phyloP scores from a whole-genome alignment of 2,797 vertebrate genomes.

The Glyptemys insculpta region DNA sequence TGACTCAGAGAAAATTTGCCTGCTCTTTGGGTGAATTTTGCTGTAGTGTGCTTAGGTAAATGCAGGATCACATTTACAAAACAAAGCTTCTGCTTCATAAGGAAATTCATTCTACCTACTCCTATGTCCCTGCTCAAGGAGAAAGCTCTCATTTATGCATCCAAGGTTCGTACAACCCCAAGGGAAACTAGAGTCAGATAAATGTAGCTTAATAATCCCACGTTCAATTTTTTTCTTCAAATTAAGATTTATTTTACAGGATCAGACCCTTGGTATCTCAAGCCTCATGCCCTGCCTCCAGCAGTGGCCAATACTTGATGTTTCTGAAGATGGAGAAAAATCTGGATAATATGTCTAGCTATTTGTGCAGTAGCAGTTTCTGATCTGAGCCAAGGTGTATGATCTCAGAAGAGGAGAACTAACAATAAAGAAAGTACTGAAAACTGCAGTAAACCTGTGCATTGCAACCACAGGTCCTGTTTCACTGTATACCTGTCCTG shows the following conservation, averaged over 20 bases:
- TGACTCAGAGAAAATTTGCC: slow-evolving; percentile 2
- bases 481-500: not conserved
- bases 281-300: not conserved
- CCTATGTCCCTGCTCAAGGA: not conserved
- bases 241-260: not conserved
- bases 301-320: accelerated
- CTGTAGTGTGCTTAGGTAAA: not conserved
- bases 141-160: not conserved
- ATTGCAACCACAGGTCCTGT: accelerated
- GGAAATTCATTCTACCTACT: not conserved
- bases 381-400: accelerated
- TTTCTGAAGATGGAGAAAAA: not conserved
- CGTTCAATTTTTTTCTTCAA: not conserved
- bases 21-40: not conserved
- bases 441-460: too few species aligned
- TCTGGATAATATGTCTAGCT: accelerated
- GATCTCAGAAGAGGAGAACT: not conserved
- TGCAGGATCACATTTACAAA: not conserved
- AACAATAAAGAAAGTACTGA: not conserved
- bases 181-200: not conserved
- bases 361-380: not conserved
- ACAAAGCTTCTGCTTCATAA: not conserved
- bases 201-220: not conserved
- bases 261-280: not conserved
- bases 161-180: not conserved